These are phyloP conservation scores for Hyaena hyaena DNA, from an alignment of 2,113 vertebrate species.

Conservation along the genomic window DNA sequence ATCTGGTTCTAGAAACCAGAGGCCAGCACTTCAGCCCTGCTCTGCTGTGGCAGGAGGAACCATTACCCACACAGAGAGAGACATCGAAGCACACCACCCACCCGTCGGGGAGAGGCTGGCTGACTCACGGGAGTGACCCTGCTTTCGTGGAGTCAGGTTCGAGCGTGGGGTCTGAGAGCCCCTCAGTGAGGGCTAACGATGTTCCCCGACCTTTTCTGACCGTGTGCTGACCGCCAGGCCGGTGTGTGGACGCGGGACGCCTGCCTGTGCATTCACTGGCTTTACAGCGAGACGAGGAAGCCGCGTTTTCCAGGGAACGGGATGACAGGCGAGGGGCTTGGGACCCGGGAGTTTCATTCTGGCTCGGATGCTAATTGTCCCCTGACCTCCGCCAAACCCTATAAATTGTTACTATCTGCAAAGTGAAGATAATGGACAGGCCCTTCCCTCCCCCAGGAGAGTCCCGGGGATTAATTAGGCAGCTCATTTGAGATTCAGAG, in stretches of 20 bases:
- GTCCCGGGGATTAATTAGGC: constrained; percentile 58
- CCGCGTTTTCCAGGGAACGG: not conserved
- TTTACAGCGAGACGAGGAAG: not conserved
- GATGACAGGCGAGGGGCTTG: not conserved
- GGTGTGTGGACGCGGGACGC: fast-evolving
- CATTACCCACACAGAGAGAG: not conserved
- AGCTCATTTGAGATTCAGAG: constrained; percentile 59
- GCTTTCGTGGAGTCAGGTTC: not conserved
- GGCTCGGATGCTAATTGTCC: constrained; percentile 33
- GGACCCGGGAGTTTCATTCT: not conserved
- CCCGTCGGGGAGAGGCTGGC: not conserved
- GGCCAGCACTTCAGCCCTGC: fast-evolving
- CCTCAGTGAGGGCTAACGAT: not conserved
- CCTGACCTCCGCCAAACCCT: constrained; percentile 49
- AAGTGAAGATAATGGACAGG: constrained; percentile 57
- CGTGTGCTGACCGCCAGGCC: not conserved
- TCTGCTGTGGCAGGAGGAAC: not conserved
- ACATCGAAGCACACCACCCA: not conserved
- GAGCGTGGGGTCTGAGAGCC: not conserved
- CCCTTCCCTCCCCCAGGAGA: not conserved
- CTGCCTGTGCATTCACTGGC: not conserved
- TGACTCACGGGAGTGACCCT: not conserved
- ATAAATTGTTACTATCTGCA: constrained; percentile 61
- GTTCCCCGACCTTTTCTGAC: not conserved
- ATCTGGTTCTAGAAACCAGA: not conserved